Conservation (phyloP, 2,797 vertebrate species). For the Argentina silus region DNA sequence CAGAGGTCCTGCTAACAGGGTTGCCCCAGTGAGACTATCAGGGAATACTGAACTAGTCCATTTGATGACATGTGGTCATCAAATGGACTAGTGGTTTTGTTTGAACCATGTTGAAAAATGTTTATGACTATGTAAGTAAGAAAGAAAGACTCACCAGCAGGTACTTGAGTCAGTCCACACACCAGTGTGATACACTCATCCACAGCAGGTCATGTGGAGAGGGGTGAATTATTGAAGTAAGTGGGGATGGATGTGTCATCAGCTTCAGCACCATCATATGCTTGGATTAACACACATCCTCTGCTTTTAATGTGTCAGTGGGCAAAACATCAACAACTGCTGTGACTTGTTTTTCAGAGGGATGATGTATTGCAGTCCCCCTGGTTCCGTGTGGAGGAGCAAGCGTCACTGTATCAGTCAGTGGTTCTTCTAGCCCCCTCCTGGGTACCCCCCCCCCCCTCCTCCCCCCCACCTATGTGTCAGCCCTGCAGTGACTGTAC, state of each 20-base stretch:
- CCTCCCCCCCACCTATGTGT: not conserved
- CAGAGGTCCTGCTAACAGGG: not conserved
- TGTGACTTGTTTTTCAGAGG: not conserved
- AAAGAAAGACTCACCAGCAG: not conserved
- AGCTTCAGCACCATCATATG: constrained; percentile 26
- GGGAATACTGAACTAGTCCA: not conserved
- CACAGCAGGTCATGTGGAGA: not conserved
- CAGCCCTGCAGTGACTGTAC: not conserved
- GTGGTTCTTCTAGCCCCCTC: not conserved
- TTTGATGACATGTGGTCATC: not conserved
- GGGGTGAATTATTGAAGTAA: not conserved
- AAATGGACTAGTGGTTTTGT: not conserved
- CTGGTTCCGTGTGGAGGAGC: not conserved
- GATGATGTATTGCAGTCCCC: not conserved
- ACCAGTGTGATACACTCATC: not conserved
- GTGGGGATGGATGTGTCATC: not conserved
- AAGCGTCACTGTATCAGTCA: not conserved
- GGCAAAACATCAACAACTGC: not conserved
- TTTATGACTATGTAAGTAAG: not conserved
- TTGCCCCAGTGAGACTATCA: not conserved
- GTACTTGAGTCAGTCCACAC: not conserved
- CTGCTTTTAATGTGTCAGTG: constrained; percentile 8
- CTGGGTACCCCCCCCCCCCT: not conserved
- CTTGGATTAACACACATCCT: constrained; percentile 24
- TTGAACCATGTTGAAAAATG: not conserved